A percentile compares a stretch with the other conserved stretches of the same genome.
Conservation (phyloP, 1,140 invertebrate genomes). For the Macrocentrus cingulum region DNA sequence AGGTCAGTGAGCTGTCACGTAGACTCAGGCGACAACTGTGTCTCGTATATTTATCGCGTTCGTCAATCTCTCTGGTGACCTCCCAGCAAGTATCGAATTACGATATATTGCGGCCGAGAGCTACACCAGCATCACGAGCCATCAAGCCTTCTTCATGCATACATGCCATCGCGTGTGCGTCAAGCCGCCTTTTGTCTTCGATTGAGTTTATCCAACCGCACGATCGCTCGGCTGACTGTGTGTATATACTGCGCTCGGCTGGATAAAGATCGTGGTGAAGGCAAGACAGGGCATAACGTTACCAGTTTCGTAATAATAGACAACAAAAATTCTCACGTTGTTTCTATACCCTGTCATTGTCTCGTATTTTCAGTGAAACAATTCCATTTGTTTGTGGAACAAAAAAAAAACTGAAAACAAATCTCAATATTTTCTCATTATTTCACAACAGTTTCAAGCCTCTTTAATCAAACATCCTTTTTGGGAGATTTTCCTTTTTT, state of each 20-base stretch:
- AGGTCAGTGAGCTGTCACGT: slow-evolving; percentile 57
- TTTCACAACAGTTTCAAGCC: too few relatives aligned
- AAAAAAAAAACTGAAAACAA: too few relatives aligned
- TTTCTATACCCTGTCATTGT: too few relatives aligned
- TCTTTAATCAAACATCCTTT: too few relatives aligned
- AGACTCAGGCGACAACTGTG: slow-evolving; percentile 41
- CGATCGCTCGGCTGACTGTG: slow-evolving; percentile 1
- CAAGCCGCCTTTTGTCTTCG: slow-evolving; percentile 14
- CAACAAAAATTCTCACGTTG: too few relatives aligned
- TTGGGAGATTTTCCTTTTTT: too few relatives aligned
- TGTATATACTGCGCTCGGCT: too few relatives aligned
- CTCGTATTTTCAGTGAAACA: too few relatives aligned
- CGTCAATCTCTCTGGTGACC: slow-evolving; percentile 55
- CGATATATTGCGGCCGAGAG: slow-evolving; percentile 22
- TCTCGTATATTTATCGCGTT: slow-evolving; percentile 52
- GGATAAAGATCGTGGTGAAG: slow-evolving; percentile 10
- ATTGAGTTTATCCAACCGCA: slow-evolving; percentile 16
- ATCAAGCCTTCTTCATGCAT: slow-evolving; percentile 20
- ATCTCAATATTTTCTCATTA: too few relatives aligned
- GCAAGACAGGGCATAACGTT: neutral
- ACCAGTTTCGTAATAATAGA: too few relatives aligned
- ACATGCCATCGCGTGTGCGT: slow-evolving; percentile 5
- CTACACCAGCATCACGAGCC: slow-evolving; percentile 15
- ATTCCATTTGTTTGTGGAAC: too few relatives aligned
- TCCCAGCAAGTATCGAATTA: slow-evolving; percentile 53